phyloP scores from a whole-genome alignment of 2,113 vertebrate species.

The Meriones unguiculatus region DNA sequence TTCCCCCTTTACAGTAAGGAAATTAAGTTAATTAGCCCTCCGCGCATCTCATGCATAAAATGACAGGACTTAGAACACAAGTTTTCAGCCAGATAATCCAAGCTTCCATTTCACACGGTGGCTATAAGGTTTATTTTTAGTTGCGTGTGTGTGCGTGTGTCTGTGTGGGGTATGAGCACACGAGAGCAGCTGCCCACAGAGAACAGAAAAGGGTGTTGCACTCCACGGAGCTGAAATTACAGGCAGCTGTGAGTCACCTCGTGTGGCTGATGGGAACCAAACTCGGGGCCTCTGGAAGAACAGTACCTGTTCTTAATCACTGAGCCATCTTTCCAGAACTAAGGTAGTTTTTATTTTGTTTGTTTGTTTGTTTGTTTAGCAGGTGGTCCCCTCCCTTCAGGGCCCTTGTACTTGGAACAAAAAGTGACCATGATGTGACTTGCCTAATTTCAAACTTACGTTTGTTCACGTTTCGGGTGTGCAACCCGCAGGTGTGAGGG shows the following conservation, averaged over 20 bases:
- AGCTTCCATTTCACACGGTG: not conserved
- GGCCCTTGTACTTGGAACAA: not conserved
- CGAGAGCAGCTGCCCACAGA: not conserved
- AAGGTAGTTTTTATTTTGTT: not conserved
- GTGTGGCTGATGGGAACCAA: not conserved
- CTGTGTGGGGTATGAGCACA: not conserved
- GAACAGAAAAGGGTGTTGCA: not conserved
- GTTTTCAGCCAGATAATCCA: conserved; percentile 13
- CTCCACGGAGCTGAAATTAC: not conserved
- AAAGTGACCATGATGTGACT: not conserved
- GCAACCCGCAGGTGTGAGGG: not conserved
- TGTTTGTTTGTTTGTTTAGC: no score
- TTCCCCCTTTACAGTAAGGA: conserved; percentile 38
- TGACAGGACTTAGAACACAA: conserved; percentile 1
- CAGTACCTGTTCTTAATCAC: not conserved
- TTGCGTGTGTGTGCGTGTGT: not conserved
- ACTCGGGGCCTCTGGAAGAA: not conserved
- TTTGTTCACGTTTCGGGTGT: not conserved
- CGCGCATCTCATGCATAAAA: conserved; percentile 16
- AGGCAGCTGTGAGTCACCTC: not conserved
- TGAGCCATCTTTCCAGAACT: not conserved
- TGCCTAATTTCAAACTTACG: not conserved
- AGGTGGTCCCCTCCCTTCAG: not conserved
- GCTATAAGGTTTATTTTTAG: not conserved
- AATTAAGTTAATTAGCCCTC: conserved; percentile 21